Evolutionary conservation across 2,113 vertebrate genomes (phyloP), one percentile per base, ranked within the genome.

Genomic region (Podilymbus podiceps): DNA sequence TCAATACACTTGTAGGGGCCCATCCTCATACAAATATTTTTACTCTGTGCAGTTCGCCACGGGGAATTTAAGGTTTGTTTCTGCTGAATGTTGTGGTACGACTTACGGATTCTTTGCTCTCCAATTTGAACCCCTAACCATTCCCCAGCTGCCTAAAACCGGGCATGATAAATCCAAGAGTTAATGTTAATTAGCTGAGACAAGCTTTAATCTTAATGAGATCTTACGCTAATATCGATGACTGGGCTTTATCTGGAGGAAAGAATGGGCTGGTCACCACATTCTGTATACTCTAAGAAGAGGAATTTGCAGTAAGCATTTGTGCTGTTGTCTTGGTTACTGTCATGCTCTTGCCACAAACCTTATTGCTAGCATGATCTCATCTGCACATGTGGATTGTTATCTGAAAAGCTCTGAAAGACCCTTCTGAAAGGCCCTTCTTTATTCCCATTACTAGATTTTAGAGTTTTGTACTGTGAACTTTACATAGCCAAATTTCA

Each of bases 291-390:
- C 49, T 53, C 49, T 60, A 63, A 46, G 15, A 71, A 55, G 55
- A 71, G 33, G 62, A 87, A 87, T 91, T 64, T n/a, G 44, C 30
- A 79, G 46, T 40, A 88, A 72, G 66, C 35, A 23, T 89, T 85
- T 89, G 33, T 73, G 16, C 58, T 79, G 66, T 82, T 79, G 66
- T 94, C 95, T 66, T 76, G 62, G 81, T 95, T 93, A 85, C 89
- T 73, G 80, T 53, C 53, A 21, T 62, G 53, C 62, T 91, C 20
- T 76, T 79, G 62, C 56, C 30, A 82, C 13, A 6, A 85, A 75
- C 69, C 56, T 16, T 56, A 69, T 49, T 46, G 50, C 47, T 93
- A 46, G 33, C 47, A 33, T 40, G 52, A 67, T 64, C 49, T 82
- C 80, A 91, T 89, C 77, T 85, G 44, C 44, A 44, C 27, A 18